Evolutionary conservation across 2,113 vertebrate species (phyloP), one percentile per base, ranked within the genome.

Genomic region (Promerops cafer): DNA sequence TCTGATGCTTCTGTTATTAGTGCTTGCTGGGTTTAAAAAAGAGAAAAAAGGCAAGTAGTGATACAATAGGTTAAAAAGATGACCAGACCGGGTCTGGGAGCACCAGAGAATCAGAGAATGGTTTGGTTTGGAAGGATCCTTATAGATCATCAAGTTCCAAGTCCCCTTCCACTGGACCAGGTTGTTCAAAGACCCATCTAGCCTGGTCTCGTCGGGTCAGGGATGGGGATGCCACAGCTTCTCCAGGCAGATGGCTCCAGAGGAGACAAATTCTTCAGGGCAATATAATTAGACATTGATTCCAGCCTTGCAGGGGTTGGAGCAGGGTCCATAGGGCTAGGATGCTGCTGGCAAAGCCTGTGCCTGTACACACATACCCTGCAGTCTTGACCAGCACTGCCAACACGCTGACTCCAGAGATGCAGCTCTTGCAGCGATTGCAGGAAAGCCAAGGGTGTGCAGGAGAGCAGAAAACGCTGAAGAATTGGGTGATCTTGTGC

Each of bases 51-150:
- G 19, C 39, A 76, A 78, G n/a, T 35, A 23, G 11, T 21, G 27
- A 35, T 40, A 28, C 44, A 4, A 40, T 22, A 44, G 31, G 18
- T 59, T 66, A 30, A 78, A 83, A 82, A 66, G 61, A 40, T 49
- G 6, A 31, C 3, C 20, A 59, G 28, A 24, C 4, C 0, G 0
- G 33, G 19, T 23, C 49, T 60, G 40, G 33, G 23, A 75, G 76
- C 35, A 33, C 56, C 16, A 37, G 54, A 76, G 61, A 75, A 39
- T 54, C 27, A 80, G 44, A 50, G 22, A 50, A 44, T 37, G n/a
- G 30, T 40, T 61, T 47, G 39, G 14, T 39, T 76, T 47, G 61
- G n/a, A 83, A 61, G n/a, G 11, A 9, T 40, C n/a, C 54, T 47
- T 61, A 35, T 5, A 13, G 17, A 54, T 22, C n/a, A 60, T 31